Evolutionary conservation across 2,888 invertebrate species (phyloP), one percentile per base, ranked within the genome.

Genomic region (Euplagia quadripunctaria): DNA sequence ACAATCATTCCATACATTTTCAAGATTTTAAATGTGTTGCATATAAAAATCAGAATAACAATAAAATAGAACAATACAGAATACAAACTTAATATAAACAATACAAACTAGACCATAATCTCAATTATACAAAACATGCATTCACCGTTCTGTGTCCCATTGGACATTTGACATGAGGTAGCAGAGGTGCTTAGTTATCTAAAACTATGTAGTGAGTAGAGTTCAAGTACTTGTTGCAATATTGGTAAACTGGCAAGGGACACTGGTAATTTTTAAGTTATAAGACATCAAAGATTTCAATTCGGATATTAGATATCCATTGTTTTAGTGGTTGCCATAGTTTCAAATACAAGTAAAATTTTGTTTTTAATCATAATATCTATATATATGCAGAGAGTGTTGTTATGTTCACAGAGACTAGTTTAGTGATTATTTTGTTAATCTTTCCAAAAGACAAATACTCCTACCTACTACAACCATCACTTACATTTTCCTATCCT

Each of bases 91-190:
- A 61, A 31, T 14, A 61, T 20, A 58, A 20, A 46, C 46, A 9
- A 46, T 46, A 46, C 5, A 51, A 51, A 61, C 31, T 31, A 31
- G 14, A 61, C 31, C 20, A 61, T 31, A 61, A 20, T 61, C 61
- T 31, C 31, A 61, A 31, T 14, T 31, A 58, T 58, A 58, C 11
- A 58, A 61, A 61, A 61, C 61, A 61, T 31, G 20, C 61, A 61
- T 61, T 61, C 61, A 61, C 14, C 14, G 31, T 61, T 61, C 61
- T 31, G 14, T 31, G n/a, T n/a, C n/a, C 7, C 9, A 11, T n/a
- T n/a, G 55, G 31, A 31, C 43, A 46, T 46, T 46, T 20, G 14
- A 42, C 17, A 43, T 58, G 68, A 68, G 68, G 68, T 58, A 68
- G 68, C 14, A 14, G 8, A 20, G 55, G 61, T 61, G 12, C 42